Percentiles rank a stretch among this genome's conserved stretches.
These are phyloP conservation scores for Bergia sp. DNA, from an alignment of 92 coral and sea anemone species.

Conservation along the genomic window DNA sequence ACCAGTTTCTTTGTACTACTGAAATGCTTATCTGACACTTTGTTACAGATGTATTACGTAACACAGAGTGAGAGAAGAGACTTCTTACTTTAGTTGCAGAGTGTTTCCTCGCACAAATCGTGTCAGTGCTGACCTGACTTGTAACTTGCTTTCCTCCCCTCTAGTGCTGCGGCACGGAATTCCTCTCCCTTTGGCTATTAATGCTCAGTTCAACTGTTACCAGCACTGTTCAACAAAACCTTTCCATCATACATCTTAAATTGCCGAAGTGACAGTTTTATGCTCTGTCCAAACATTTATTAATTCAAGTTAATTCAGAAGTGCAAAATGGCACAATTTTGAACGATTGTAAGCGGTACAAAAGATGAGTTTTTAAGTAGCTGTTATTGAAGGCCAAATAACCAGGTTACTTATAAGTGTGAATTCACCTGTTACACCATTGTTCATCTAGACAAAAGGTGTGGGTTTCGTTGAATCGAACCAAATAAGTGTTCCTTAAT, in stretches of 20 bases:
- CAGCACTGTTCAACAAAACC: background rate
- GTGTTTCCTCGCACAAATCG: too few relatives aligned
- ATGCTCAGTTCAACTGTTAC: background rate
- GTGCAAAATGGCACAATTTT: slow-evolving; percentile 32
- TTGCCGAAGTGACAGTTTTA: background rate
- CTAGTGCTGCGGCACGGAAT: too few relatives aligned
- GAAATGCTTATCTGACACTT: too few relatives aligned
- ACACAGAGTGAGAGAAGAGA: too few relatives aligned
- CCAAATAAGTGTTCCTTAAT: background rate
- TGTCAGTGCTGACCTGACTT: too few relatives aligned
- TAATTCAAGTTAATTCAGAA: slow-evolving; percentile 23
- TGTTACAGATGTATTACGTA: too few relatives aligned
- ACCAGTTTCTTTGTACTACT: too few relatives aligned
- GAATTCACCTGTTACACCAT: slow-evolving; percentile 19
- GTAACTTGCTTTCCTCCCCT: too few relatives aligned
- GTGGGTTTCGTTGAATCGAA: background rate
- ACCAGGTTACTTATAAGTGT: background rate
- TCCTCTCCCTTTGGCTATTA: too few relatives aligned
- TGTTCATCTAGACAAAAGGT: slow-evolving; percentile 6
- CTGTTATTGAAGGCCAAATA: background rate
- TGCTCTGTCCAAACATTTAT: background rate
- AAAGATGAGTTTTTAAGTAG: background rate
- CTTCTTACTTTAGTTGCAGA: too few relatives aligned
- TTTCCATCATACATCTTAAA: background rate
- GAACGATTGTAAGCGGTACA: slow-evolving; percentile 12